Evolutionary conservation across 2,113 vertebrate species (phyloP).

Genomic region (Callochromis pleurospilus): DNA sequence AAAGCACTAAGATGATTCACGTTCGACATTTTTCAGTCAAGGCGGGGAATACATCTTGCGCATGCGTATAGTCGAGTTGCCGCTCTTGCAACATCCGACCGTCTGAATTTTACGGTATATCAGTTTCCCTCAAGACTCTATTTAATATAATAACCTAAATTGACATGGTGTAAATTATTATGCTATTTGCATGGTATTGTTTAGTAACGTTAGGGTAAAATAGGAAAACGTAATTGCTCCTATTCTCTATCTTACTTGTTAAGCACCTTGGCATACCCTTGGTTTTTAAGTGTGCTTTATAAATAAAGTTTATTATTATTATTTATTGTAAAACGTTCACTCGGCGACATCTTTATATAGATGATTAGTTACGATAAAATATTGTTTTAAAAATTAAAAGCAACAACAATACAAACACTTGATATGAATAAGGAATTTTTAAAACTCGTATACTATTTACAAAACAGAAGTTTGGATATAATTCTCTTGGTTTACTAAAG

Average conservation of each 20-base stretch:
- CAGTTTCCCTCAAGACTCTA: background rate
- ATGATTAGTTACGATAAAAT: background rate
- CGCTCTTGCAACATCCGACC: background rate
- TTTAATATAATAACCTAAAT: background rate
- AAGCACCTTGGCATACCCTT: too few relatives aligned
- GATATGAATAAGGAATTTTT: background rate
- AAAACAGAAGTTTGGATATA: background rate
- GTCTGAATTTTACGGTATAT: background rate
- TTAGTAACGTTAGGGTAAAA: background rate
- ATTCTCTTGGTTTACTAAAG: background rate
- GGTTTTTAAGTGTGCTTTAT: too few relatives aligned
- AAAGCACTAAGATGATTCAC: background rate
- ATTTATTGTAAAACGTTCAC: background rate
- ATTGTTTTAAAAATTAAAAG: background rate
- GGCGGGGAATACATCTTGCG: background rate
- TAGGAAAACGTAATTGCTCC: background rate
- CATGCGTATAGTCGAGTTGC: background rate
- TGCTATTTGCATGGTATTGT: background rate
- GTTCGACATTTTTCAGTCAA: background rate
- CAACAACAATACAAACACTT: background rate
- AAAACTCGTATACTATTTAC: background rate
- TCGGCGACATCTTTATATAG: background rate
- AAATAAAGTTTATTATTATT: too few relatives aligned
- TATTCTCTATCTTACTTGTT: too few relatives aligned
- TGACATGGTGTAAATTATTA: background rate